Evolutionary conservation across 2,797 vertebrate genomes (phyloP), one percentile per base, ranked within the genome.

Genomic region (Gambusia yucatana): DNA sequence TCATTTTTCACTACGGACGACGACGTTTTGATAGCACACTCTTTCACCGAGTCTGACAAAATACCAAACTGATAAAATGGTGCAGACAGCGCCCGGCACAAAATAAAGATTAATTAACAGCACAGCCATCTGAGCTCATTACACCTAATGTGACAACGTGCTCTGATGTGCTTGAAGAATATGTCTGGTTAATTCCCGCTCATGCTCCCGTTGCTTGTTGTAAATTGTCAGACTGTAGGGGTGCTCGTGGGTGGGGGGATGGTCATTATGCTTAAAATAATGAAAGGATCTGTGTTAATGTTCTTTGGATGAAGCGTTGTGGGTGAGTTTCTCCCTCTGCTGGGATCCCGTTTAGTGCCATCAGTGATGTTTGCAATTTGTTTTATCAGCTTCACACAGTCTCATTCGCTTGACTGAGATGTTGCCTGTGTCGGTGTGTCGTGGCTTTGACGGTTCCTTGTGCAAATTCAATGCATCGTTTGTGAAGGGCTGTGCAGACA

Each of bases 201-300:
- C 74, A 83, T 75, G 50, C 41, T n/a, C n/a, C 16, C 41, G 17
- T 30, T 65, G 57, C 80, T 36, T 87, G 55, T 59, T 79, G 67
- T 77, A 87, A 71, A 76, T 77, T 61, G 69, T 44, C 63, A 22
- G 57, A 80, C 44, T 75, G 50, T 73, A 52, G 44, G 36, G 71
- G 55, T 71, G 55, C 20, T 17, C n/a, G 46, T 25, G 73, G 52
- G 50, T 57, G 47, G 61, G 50, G 72, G 28, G n/a, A 16, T 16
- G 25, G 81, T 85, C 81, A 84, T 91, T 91, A 91, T 77, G 80
- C 77, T 86, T 79, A 86, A 83, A 89, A 87, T 89, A 90, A 93
- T 93, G 87, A 92, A 81, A 79, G 87, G 77, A 86, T 91, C 74
- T 80, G 79, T 85, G 78, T 86, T 93, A 91, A 89, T 89, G 91